phyloP scores from a whole-genome alignment of 2,797 vertebrate genomes.

The Chrysocyon brachyurus region DNA sequence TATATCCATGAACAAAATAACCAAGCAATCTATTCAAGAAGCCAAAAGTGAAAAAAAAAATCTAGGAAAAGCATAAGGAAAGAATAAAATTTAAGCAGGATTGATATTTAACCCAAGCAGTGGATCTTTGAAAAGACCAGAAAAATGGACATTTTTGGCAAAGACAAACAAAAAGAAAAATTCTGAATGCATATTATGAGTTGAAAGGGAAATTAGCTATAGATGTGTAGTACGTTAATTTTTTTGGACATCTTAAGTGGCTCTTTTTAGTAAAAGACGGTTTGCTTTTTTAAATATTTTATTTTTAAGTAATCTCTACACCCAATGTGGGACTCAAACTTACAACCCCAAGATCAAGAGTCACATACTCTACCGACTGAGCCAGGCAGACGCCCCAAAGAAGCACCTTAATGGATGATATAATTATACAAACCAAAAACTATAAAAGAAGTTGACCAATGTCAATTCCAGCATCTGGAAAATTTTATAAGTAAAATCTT shows the following conservation, averaged over 20 bases:
- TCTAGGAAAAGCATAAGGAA: not conserved
- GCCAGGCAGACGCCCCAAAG: not conserved
- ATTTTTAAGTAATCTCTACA: not conserved
- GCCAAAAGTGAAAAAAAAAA: not conserved
- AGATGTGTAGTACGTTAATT: not conserved
- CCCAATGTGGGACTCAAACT: not conserved
- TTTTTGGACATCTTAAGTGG: conserved; percentile 14
- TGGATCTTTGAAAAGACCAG: not conserved
- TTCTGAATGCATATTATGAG: not conserved
- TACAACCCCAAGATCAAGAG: not conserved
- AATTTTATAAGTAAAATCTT: conserved; percentile 27
- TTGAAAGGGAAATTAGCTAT: not conserved
- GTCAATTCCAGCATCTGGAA: not conserved
- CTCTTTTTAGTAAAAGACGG: conserved; percentile 8
- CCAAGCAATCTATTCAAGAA: not conserved
- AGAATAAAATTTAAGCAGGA: not conserved
- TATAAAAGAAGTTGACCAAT: conserved; percentile 14
- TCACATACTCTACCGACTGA: not conserved
- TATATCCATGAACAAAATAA: conserved; percentile 54
- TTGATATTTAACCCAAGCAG: not conserved
- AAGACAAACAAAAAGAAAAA: not conserved
- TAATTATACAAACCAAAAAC: not conserved
- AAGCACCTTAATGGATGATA: not conserved
- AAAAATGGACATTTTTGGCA: not conserved
- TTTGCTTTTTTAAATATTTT: not conserved